Evolutionary conservation across 2,888 invertebrate genomes (phyloP), one percentile per base, ranked within the genome.

Genomic region (Athripsodes cinereus): DNA sequence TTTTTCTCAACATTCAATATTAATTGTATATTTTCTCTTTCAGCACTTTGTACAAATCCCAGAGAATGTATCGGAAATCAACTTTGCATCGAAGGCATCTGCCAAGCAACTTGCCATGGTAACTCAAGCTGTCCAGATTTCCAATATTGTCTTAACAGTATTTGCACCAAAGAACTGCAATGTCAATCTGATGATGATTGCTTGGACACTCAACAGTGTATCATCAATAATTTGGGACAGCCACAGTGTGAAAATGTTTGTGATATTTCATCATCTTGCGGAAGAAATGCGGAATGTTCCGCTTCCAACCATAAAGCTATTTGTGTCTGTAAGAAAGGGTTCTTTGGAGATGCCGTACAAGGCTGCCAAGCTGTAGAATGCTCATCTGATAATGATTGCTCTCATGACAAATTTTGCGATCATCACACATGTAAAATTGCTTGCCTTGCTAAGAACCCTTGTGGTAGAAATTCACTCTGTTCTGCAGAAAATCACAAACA

Each of bases 21-120:
- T 1, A 52, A 52, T 1, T 50, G 20, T 22, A 49, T 44, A 22
- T 40, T 22, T 49, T 46, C 26, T 48, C 61, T 78, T 76, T 68
- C 72, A 79, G 87, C 90, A 13, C 71, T 89, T 18, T 94, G 94
- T 68, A 82, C 85, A 65, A 88, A 86, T 65, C 83, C 88, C 19
- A 82, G 93, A 62, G 93, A 94, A 66, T 94, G 94, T 69, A 86
- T 93, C 55, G 82, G 83, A 16, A 90, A 92, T 67, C 93, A 94
- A 74, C 75, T 92, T 13, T 94, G 94, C 68, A 86, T 94, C 59
- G 87, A 90, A 71, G 86, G 85, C 11, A 83, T 90, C n/a, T 94
- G 94, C 69, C 87, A 91, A 68, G 84, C 90, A 20, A 90, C 90
- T 2, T 94, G 94, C 69, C 83, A 85, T 67, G 78, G 83, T 10